Evolutionary conservation across 1,140 invertebrate species (phyloP).

Genomic region (Apis florea): DNA sequence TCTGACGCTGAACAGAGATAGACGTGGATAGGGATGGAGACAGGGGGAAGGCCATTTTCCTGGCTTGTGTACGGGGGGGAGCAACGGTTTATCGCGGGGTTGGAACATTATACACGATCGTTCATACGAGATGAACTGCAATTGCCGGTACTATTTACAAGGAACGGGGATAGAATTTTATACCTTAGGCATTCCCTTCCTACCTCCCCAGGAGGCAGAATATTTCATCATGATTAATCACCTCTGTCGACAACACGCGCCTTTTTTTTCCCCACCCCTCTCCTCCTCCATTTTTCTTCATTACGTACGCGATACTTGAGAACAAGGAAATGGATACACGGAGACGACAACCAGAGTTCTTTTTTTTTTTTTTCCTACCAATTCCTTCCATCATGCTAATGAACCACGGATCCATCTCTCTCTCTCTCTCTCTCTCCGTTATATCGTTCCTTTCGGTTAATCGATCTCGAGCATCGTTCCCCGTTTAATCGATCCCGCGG

Average conservation of each 20-base stretch:
- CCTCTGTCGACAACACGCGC: background rate
- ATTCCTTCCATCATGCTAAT: background rate
- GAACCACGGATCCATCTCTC: no score
- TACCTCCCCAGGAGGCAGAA: background rate
- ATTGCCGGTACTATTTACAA: constrained; percentile 48
- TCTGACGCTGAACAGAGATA: constrained; percentile 1
- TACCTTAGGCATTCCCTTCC: background rate
- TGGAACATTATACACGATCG: constrained; percentile 29
- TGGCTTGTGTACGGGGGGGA: background rate
- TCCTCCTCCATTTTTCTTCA: constrained; percentile 38
- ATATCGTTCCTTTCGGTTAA: no score
- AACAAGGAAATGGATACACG: constrained; percentile 28
- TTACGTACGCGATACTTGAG: constrained; percentile 35
- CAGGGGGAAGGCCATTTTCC: background rate
- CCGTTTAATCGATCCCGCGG: background rate
- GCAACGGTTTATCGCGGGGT: constrained; percentile 39
- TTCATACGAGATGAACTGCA: constrained; percentile 47
- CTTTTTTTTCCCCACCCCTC: background rate
- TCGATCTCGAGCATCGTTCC: no score
- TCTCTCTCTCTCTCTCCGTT: no score
- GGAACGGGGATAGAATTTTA: constrained; percentile 37
- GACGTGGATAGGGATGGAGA: background rate
- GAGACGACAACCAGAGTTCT: background rate
- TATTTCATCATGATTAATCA: constrained; percentile 59
- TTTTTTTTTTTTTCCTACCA: no score